These are phyloP conservation scores for Ancistrus triradiatus DNA, from an alignment of 2,113 vertebrate species.

Conservation along the genomic window DNA sequence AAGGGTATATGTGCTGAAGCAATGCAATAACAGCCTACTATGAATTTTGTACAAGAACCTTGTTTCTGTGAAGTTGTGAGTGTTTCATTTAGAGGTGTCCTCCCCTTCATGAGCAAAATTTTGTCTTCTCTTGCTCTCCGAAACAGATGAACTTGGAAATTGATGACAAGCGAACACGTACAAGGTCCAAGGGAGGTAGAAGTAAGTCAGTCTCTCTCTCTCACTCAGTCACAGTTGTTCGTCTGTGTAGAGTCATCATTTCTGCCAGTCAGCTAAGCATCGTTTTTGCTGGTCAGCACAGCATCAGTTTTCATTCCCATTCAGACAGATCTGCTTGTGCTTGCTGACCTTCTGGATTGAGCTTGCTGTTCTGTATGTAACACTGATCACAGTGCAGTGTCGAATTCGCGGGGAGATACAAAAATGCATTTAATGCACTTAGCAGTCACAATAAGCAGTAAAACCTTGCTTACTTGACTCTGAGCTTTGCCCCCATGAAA, in stretches of 20 bases:
- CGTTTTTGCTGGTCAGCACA: slow-evolving; percentile 38
- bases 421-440: background rate
- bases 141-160: slow-evolving; percentile 91
- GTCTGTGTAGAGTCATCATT: slow-evolving; percentile 28
- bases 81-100: background rate
- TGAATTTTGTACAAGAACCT: no score
- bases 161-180: slow-evolving; percentile 87
- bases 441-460: background rate
- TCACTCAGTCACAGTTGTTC: slow-evolving; percentile 28
- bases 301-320: slow-evolving; percentile 33
- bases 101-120: slow-evolving; percentile 16
- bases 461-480: no score
- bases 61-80: slow-evolving; percentile 18
- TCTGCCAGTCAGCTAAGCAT: slow-evolving; percentile 40
- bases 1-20: background rate
- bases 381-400: background rate
- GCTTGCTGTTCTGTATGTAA: background rate
- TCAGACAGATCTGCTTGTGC: slow-evolving; percentile 27
- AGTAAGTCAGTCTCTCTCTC: slow-evolving; percentile 68
- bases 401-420: background rate
- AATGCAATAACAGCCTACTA: background rate
- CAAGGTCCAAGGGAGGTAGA: slow-evolving; percentile 87
- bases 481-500: background rate
- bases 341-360: slow-evolving; percentile 10
- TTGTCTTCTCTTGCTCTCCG: slow-evolving; percentile 12